phyloP scores from a whole-genome alignment of 2,888 invertebrate genomes.

The Oxycera nigricornis region DNA sequence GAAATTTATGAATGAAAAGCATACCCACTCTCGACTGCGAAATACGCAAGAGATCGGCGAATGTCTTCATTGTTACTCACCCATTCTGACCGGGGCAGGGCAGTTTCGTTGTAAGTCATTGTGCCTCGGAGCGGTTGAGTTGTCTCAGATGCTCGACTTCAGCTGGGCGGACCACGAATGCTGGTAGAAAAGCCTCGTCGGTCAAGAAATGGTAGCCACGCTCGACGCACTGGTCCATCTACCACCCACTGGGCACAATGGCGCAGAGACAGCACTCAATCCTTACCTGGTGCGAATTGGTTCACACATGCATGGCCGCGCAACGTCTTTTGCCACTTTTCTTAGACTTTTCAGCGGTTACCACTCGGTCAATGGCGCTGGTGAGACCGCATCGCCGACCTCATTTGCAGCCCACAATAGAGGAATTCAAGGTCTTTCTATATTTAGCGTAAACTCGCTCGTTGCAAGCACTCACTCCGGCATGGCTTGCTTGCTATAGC shows the following conservation, averaged over 20 bases:
- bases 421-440: slow-evolving; percentile 39
- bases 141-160: not conserved
- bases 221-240: not conserved
- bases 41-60: slow-evolving; percentile 19
- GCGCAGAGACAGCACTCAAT: not conserved
- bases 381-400: slow-evolving; percentile 12
- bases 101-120: not conserved
- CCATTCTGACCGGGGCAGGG: not conserved
- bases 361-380: not conserved
- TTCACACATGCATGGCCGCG: not conserved
- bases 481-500: not conserved
- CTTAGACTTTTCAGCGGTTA: not conserved
- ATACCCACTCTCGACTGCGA: not conserved
- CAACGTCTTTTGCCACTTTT: not conserved
- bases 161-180: not conserved
- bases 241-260: not conserved
- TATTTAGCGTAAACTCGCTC: slow-evolving; percentile 19
- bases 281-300: not conserved
- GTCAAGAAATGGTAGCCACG: not conserved
- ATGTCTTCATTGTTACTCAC: too few relatives aligned
- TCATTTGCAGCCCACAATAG: slow-evolving; percentile 28
- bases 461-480: not conserved
- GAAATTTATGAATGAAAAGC: slow-evolving; percentile 32
- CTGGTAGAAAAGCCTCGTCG: not conserved
- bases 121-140: not conserved